Base-by-base conservation (phyloP, 2,113 vertebrate genomes). In the Anguilla rostrata region DNA sequence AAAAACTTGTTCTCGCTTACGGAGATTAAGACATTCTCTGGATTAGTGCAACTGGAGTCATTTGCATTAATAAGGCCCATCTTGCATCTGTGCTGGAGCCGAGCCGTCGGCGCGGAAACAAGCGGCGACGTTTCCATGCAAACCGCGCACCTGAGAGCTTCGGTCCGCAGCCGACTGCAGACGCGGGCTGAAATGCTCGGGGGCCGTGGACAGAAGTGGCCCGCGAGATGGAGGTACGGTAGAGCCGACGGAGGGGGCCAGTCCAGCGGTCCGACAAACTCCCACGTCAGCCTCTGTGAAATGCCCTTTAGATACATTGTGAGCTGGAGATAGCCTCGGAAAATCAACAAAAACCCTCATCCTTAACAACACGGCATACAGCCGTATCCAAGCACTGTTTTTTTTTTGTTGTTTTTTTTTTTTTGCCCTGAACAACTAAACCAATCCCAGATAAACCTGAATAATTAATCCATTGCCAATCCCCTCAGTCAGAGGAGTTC, bases 391-490 rank as follows among this genome's bases (percentile, higher is more conserved):
- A 75, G 34, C 71, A 34, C 71, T 34, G 71, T n/a, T 26, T 75
- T 6, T 34, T 34, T 34, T 34, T 34, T 34, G 0, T 34, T 34
- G 34, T 34, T 34, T 34, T 34, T 34, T 34, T 34, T 34, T 34
- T 34, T 34, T 75, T 75, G 26, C 71, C 71, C 34, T n/a, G 71
- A 75, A 75, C 71, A 75, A 75, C 26, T 34, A 75, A 75, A 75
- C 41, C 80, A 81, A 81, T 81, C 40, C 80, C 80, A 41, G 80
- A 41, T 81, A 81, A 81, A 81, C 80, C 80, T 46, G 39, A 81
- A 81, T 46, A 81, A 81, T 81, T 81, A 81, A 81, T 81, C 80
- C 41, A 26, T 18, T 29, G 80, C 39, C 80, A 75, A 75, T 75
- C 71, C 71, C n/a, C n/a, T 75, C 71, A 75, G 14, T 34, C 71